Base-by-base conservation (phyloP, 2,113 vertebrate genomes). In the Genyomyrus donnyi region DNA sequence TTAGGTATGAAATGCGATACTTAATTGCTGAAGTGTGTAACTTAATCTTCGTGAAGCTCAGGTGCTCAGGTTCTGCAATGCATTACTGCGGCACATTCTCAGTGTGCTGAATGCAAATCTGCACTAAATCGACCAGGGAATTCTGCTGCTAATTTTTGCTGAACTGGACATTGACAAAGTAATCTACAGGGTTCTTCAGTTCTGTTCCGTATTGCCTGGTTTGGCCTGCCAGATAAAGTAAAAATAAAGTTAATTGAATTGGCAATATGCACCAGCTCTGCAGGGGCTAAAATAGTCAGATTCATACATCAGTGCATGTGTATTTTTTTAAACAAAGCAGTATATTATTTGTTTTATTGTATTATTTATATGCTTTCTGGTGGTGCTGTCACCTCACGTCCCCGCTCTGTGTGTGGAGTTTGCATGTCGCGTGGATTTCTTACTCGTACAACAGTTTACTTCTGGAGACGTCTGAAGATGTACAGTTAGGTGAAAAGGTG, bases 61-160 rank as follows among this genome's bases (percentile, higher is more conserved):
- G 74, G 31, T 80, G 70, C 35, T 77, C 70, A 17, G 70, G 11
- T 19, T 15, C 31, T 5, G 35, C 74, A 5, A 35, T 80, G 17
- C 74, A 80, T 80, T 80, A 80, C 17, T 42, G 35, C 5, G 39
- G 74, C 15, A 19, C 74, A 42, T 42, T 7, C 35, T 19, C 74
- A 6, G 35, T 19, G 74, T 42, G 17, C 74, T 8, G 74, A 17
- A 80, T 80, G 74, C 17, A 80, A 42, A 80, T 35, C 35, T 80
- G 74, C 1, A 42, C 35, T 39, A 80, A 7, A 80, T 39, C 35
- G 74, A 17, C 35, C 35, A 80, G 35, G 74, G 74, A 80, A 19
- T 80, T 80, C 74, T 80, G 74, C 74, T 80, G 74, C 74, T 80
- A 80, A 80, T 80, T 42, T 80, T 80, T 80, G 74, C 74, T 19